Conservation (phyloP, 2,888 invertebrate species). For the Drosophila diplacantha region DNA sequence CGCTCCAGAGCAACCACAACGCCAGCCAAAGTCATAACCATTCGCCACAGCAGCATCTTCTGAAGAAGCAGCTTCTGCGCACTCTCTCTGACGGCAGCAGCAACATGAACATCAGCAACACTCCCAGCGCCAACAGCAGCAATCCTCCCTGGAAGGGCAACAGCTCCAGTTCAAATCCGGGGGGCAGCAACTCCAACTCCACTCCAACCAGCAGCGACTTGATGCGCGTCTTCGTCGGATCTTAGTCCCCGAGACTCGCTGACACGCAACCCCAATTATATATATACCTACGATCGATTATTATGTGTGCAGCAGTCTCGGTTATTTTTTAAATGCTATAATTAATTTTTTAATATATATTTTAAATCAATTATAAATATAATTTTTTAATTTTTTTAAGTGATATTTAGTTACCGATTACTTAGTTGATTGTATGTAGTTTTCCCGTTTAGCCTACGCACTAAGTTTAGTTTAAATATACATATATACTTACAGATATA, state of each 20-base stretch:
- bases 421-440: constrained; percentile 58
- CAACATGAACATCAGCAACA: constrained; percentile 43
- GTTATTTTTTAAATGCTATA: constrained; percentile 25
- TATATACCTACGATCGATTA: constrained; percentile 26
- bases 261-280: constrained; percentile 23
- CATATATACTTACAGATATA: constrained; percentile 11
- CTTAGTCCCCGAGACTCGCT: constrained; percentile 22
- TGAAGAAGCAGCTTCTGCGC: constrained; percentile 68
- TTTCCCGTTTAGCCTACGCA: constrained; percentile 54
- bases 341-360: constrained; percentile 39
- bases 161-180: constrained; percentile 60
- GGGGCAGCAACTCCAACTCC: constrained; percentile 47
- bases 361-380: constrained; percentile 56
- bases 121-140: constrained; percentile 36
- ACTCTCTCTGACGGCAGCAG: constrained; percentile 69
- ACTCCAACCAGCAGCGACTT: constrained; percentile 58
- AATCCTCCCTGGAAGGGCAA: constrained; percentile 61
- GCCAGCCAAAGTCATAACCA: constrained; percentile 34
- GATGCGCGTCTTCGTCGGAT: constrained; percentile 70
- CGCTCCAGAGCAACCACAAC: constrained; percentile 26
- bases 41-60: constrained; percentile 39
- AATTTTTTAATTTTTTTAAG: constrained; percentile 47
- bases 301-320: constrained; percentile 39
- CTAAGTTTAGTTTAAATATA: constrained; percentile 54
- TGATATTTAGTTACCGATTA: constrained; percentile 66